phyloP scores from a whole-genome alignment of 2,797 vertebrate species.

The Bradypus variegatus region DNA sequence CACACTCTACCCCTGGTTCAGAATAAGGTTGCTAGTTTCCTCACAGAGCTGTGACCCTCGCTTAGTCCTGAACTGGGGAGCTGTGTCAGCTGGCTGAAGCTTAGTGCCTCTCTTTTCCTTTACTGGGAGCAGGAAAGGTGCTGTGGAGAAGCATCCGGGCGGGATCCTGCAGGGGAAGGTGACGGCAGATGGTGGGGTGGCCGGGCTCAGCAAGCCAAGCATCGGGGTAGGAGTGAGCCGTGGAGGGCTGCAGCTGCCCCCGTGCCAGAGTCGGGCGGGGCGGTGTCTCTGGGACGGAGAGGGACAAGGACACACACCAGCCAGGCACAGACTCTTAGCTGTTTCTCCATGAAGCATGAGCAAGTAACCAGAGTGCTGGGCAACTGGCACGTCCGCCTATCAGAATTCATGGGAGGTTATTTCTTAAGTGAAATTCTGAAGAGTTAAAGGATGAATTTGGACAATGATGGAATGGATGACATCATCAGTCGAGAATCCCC shows the following conservation, averaged over 20 bases:
- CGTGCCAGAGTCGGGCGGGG: constrained; percentile 51
- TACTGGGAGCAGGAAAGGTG: constrained; percentile 65
- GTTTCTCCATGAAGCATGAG: constrained; percentile 32
- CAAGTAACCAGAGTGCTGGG: constrained; percentile 26
- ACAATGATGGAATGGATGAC: constrained; percentile 79
- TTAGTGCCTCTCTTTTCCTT: constrained; percentile 57
- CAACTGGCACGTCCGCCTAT: neutral
- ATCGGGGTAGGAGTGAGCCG: constrained; percentile 64
- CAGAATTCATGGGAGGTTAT: constrained; percentile 35
- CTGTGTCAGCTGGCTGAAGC: constrained; percentile 43
- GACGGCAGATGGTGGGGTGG: constrained; percentile 56
- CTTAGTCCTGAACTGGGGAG: constrained; percentile 39
- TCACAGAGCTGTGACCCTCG: constrained; percentile 21
- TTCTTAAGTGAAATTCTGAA: constrained; percentile 60
- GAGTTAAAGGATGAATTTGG: constrained; percentile 75
- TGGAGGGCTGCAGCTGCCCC: constrained; percentile 73
- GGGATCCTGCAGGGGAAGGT: constrained; percentile 33
- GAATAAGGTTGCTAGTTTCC: constrained; percentile 50
- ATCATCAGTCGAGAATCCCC: constrained; percentile 78
- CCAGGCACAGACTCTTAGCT: neutral
- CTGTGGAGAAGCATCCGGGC: constrained; percentile 33
- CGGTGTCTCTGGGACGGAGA: constrained; percentile 29
- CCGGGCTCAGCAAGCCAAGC: constrained; percentile 32
- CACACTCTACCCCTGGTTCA: constrained; percentile 60
- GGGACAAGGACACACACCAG: neutral